Evolutionary conservation across 1,140 invertebrate genomes (phyloP).

Genomic region (Homarus americanus): DNA sequence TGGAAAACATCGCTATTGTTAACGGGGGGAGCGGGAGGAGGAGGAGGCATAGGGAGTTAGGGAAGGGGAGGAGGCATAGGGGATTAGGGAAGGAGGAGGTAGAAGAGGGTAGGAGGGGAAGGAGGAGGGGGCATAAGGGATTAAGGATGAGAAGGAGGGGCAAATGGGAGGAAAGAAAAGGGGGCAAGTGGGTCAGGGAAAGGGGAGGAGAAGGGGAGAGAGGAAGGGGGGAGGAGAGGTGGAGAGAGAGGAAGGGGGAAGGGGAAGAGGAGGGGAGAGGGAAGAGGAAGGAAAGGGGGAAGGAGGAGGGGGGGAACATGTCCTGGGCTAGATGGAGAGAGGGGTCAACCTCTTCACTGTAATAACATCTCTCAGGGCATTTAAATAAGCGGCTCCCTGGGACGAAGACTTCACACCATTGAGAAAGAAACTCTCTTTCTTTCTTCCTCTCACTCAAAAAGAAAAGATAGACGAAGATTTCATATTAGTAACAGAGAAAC

Average conservation of each 20-base stretch:
- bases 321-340: too few species aligned
- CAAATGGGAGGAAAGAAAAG: neutral
- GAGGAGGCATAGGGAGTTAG: neutral
- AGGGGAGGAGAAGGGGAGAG: neutral
- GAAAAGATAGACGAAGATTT: too few species aligned
- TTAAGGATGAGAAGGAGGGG: neutral
- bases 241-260: neutral
- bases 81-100: neutral
- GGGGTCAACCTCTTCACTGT: neutral
- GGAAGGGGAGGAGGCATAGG: neutral
- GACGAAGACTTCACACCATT: too few species aligned
- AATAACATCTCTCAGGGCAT: neutral
- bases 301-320: too few species aligned
- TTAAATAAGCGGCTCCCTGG: neutral
- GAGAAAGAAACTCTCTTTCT: too few species aligned
- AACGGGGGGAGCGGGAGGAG: constrained; percentile 3
- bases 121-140: neutral
- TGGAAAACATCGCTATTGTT: constrained; percentile 15
- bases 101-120: neutral
- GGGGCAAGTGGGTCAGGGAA: neutral
- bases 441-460: too few species aligned
- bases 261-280: neutral
- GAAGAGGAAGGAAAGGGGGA: neutral
- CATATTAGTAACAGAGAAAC: too few species aligned
- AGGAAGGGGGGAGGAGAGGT: neutral